Evolutionary conservation across 64 coral and sea anemone genomes (phyloP), one percentile per base, ranked within the genome.

Genomic region (Montipora foliosa): DNA sequence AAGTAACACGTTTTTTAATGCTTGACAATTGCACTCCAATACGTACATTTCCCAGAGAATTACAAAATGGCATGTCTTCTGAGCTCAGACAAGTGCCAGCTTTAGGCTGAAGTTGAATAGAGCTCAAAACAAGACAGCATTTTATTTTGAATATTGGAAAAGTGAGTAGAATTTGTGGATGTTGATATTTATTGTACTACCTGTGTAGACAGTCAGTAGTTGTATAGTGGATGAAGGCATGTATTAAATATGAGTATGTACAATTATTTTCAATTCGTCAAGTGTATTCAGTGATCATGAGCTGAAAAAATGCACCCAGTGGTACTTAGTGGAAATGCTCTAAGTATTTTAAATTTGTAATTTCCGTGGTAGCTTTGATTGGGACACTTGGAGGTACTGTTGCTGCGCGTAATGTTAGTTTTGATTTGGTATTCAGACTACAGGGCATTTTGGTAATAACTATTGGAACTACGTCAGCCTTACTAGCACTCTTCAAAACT

Each of bases 101-200:
- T 22, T 51, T 15, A 70, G 17, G n/a, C 20, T 13, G 64, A 49
- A 86, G 19, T 70, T 69, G n/a, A 16, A 49, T 47, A 8, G 66
- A 15, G 44, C 19, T 47, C 8, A 67, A 22, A 16, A 19, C 81
- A 84, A 46, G 37, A 61, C 67, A 45, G 14, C 76, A 71, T 71
- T 29, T 86, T 86, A 86, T 86, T 71, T 86, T 86, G 37, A 37
- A 37, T 37, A 71, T 86, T 15, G 48, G 51, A 10, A 86, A 71
- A 72, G 64, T 86, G 82, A 72, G 68, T 50, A 50, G 82, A 46
- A 86, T 50, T 50, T 86, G 82, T 86, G 10, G 17, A 71, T 9
- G 45, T 5, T 64, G 71, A 49, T 86, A 86, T 86, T 86, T 86
- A 71, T 20, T 71, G 62, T 86, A 71, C 12, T 71, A 86, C 50